Base-by-base conservation (phyloP, 2,797 vertebrate species). In the Parotocinclus haroldoi region DNA sequence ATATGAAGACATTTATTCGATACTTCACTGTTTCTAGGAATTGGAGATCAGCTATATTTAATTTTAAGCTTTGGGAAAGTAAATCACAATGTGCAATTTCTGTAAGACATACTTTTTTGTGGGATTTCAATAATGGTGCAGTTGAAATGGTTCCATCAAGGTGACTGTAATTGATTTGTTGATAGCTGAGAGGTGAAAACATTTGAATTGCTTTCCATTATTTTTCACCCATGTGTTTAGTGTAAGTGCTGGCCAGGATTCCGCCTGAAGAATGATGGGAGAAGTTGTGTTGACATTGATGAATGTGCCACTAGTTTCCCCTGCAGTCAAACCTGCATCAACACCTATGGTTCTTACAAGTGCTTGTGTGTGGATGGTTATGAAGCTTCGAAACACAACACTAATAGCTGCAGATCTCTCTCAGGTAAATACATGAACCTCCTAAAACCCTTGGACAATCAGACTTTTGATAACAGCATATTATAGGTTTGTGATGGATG, bases 201-300 rank as follows among this genome's bases (percentile, higher is more conserved):
- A 49, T 71, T 55, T 66, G 16, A 44, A 54, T 49, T 39, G 12
- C 52, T 1, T 40, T 55, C 39, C 4, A 37, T 46, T 46, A 46
- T 66, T 66, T 72, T 52, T 58, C 27, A 49, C 44, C 54, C 14
- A 16, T 81, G 44, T 63, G 73, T 73, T 37, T 79, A 99, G 97
- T 99, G 97, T 82, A 96, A 97, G 80, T 99, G 97, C 82, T 99
- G 97, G 97, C 96, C 96, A 74, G 97, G 96, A 75, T 99, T 99
- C 78, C 86, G 89, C 74, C 88, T 99, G 82, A 99, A 99, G 83
- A 91, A 96, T 70, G 96, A 99, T 70, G 95, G 95, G 53, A 98
- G 90, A 90, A 99, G 93, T 0, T 99, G 96, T 58, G 84, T 94
- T 68, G 97, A 99, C 83, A 79, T 95, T 75, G 94, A 99, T 53